Percentiles rank a stretch among this genome's conserved stretches.
phyloP scores from a whole-genome alignment of 2,113 vertebrate genomes.

The Euleptes europaea region DNA sequence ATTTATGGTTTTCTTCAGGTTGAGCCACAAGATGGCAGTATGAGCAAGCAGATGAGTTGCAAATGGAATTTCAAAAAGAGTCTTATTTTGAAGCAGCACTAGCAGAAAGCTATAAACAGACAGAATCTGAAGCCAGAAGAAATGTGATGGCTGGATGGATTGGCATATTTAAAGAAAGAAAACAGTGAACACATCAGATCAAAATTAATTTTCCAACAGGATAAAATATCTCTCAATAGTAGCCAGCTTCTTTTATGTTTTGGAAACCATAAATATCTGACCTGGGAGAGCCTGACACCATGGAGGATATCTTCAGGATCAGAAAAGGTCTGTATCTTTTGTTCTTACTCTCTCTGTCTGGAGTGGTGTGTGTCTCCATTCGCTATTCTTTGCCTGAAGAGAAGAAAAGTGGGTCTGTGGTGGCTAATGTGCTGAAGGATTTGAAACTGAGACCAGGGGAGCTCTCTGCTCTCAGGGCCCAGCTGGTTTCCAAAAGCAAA shows the following conservation, averaged over 20 bases:
- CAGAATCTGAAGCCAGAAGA: not conserved
- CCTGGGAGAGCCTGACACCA: not conserved
- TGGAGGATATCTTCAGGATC: not conserved
- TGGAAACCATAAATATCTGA: not conserved
- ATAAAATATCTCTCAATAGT: not conserved
- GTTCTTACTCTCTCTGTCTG: conserved; percentile 62
- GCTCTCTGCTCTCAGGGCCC: conserved; percentile 71
- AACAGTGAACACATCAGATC: not conserved
- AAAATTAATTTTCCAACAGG: not conserved
- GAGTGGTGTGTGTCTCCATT: conserved; percentile 55
- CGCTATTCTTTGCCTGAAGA: conserved; percentile 81
- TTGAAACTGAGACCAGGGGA: conserved; percentile 76
- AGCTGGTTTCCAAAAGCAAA: conserved; percentile 70
- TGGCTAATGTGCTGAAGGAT: conserved; percentile 71
- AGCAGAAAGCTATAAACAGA: not conserved
- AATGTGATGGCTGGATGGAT: not conserved
- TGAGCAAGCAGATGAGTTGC: not conserved
- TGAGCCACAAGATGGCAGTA: not conserved
- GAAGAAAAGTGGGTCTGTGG: conserved; percentile 73
- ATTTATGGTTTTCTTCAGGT: too few relatives aligned
- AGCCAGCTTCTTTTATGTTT: not conserved
- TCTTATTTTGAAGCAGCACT: not conserved
- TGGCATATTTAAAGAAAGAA: not conserved
- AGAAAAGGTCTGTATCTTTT: not conserved
- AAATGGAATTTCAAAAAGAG: not conserved